Percentiles rank a stretch among this genome's conserved stretches.
phyloP scores from a whole-genome alignment of 2,888 invertebrate species.

The Omphaloscelis lunosa region DNA sequence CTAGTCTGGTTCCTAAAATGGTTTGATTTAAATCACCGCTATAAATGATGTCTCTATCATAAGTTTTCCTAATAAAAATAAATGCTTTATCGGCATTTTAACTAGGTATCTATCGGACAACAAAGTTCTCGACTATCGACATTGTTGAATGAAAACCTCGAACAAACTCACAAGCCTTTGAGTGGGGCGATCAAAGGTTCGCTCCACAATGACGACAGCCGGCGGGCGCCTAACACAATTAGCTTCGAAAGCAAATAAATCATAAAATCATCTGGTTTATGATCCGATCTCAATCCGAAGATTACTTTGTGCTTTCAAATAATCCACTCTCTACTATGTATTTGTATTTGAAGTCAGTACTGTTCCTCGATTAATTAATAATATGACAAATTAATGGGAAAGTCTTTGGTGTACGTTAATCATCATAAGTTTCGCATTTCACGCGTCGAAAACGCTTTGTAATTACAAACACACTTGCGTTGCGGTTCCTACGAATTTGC shows the following conservation, averaged over 20 bases:
- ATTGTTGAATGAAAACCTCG: conserved; percentile 73
- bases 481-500: conserved; percentile 78
- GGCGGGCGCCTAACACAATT: conserved; percentile 81
- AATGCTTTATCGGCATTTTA: conserved; percentile 59
- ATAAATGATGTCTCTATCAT: conserved; percentile 37
- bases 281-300: conserved; percentile 76
- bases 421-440: conserved; percentile 81
- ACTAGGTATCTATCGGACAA: conserved; percentile 65
- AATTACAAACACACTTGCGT: conserved; percentile 81
- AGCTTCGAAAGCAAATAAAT: conserved; percentile 83
- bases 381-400: conserved; percentile 84
- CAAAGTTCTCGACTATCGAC: conserved; percentile 66
- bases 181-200: conserved; percentile 72
- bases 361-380: conserved; percentile 82
- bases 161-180: conserved; percentile 72
- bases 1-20: conserved; percentile 43
- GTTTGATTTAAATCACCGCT: conserved; percentile 41
- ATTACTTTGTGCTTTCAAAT: conserved; percentile 71
- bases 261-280: conserved; percentile 81
- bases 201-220: conserved; percentile 75
- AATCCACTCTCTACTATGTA: conserved; percentile 53
- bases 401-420: conserved; percentile 78
- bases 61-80: conserved; percentile 45
- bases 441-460: conserved; percentile 80
- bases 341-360: conserved; percentile 55